These are phyloP conservation scores for Frieseomelitta varia DNA, from an alignment of 1,140 invertebrate species.

Conservation along the genomic window DNA sequence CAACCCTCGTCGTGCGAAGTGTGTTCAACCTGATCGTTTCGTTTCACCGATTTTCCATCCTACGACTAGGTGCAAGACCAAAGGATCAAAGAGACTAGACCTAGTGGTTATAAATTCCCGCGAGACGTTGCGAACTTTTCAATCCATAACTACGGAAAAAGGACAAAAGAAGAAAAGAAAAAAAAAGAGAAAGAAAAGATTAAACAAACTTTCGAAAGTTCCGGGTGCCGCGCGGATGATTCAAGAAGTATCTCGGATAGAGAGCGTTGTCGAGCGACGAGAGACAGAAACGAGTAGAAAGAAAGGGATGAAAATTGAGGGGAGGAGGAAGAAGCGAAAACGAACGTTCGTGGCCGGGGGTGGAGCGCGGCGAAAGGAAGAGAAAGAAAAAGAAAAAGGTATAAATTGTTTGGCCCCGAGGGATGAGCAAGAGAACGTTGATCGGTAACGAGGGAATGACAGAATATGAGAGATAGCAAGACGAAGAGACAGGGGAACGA, in stretches of 20 bases:
- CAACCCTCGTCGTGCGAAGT: constrained; percentile 8
- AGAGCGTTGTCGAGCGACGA: background rate
- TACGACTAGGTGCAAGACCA: no score
- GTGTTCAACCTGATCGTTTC: constrained; percentile 2
- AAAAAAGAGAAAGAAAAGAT: no score
- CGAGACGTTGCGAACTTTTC: no score
- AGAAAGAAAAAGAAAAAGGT: background rate
- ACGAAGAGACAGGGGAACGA: background rate
- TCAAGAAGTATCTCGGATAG: background rate
- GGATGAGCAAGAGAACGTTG: constrained; percentile 25
- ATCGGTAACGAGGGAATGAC: constrained; percentile 26
- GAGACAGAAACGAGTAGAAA: background rate
- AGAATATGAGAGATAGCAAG: constrained; percentile 26
- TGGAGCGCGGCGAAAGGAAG: background rate
- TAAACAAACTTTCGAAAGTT: no score
- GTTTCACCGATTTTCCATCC: background rate
- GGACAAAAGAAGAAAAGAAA: no score
- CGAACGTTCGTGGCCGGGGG: background rate
- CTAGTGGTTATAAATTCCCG: no score
- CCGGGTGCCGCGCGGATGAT: background rate
- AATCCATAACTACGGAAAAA: no score
- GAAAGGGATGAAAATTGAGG: background rate
- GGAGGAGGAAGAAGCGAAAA: background rate
- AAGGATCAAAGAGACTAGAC: no score
- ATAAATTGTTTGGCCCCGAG: constrained; percentile 43